phyloP scores from a whole-genome alignment of 2,797 vertebrate species.

The Macrochelys suwanniensis region DNA sequence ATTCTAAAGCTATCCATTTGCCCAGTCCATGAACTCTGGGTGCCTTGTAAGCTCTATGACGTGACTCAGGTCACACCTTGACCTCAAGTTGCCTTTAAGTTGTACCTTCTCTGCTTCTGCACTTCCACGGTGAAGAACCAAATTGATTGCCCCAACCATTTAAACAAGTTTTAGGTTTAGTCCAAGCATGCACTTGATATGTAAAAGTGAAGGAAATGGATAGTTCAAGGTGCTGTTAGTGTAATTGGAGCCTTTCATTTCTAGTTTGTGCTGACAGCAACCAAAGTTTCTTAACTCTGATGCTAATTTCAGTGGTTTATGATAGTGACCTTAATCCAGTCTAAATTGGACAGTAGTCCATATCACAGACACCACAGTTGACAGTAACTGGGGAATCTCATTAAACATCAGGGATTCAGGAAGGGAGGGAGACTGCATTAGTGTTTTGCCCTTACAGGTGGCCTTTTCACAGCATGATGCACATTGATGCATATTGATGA shows the following conservation, averaged over 20 bases:
- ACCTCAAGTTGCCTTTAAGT: background rate
- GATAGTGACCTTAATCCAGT: background rate
- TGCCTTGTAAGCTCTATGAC: background rate
- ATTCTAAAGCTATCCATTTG: fast-evolving
- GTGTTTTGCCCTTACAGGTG: background rate
- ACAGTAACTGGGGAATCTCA: background rate
- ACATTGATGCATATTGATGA: background rate
- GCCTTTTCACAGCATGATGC: background rate
- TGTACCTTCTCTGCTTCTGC: fast-evolving
- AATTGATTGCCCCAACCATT: background rate
- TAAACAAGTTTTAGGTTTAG: too few species aligned
- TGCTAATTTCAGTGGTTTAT: background rate
- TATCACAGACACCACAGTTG: background rate
- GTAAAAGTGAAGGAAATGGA: background rate
- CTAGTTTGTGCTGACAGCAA: background rate
- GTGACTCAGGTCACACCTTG: background rate
- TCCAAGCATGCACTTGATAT: background rate
- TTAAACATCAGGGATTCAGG: background rate
- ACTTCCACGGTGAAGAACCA: background rate
- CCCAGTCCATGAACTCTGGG: background rate
- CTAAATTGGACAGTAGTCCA: background rate
- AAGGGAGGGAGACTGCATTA: background rate
- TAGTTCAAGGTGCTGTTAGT: background rate
- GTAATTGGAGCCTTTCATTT: background rate
- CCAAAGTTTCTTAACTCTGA: too few species aligned